Percentiles rank a stretch among this genome's conserved stretches.
These are phyloP conservation scores for Tragelaphus imberbis DNA, from an alignment of 2,113 vertebrate species.

Conservation along the genomic window DNA sequence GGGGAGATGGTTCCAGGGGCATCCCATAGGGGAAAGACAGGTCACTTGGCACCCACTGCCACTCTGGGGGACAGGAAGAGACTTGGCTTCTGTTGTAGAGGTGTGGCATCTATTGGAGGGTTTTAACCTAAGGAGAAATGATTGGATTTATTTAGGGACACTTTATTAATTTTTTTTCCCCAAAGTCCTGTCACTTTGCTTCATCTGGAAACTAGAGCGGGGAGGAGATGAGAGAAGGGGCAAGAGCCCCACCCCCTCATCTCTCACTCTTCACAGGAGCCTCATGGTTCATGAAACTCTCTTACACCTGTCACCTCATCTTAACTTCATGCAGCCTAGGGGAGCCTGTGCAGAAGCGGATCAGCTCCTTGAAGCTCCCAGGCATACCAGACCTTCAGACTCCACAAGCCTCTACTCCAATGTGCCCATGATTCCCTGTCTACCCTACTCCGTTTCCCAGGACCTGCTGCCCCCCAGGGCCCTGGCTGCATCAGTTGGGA, in stretches of 20 bases:
- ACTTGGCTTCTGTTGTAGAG: neutral
- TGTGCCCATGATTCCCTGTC: neutral
- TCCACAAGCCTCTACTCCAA: neutral
- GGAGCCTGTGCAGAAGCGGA: too few relatives aligned
- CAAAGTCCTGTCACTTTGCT: neutral
- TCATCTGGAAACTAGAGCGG: neutral
- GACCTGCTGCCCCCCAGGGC: neutral
- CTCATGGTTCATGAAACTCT: neutral
- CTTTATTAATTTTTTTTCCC: neutral
- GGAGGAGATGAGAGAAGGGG: neutral
- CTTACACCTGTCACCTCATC: too few relatives aligned
- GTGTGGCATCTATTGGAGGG: neutral
- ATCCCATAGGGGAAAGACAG: neutral
- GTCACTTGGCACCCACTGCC: neutral
- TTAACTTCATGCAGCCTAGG: neutral
- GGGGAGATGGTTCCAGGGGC: rapidly evolving
- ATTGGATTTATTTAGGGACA: too few relatives aligned
- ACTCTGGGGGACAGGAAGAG: neutral
- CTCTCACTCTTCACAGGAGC: neutral
- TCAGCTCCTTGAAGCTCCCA: neutral
- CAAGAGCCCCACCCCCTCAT: neutral
- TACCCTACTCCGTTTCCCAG: rapidly evolving
- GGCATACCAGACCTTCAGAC: too few relatives aligned
- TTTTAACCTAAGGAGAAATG: neutral
- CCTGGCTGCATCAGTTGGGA: neutral